Conservation (phyloP, 2,888 invertebrate species). For the Palloptera scutellata region DNA sequence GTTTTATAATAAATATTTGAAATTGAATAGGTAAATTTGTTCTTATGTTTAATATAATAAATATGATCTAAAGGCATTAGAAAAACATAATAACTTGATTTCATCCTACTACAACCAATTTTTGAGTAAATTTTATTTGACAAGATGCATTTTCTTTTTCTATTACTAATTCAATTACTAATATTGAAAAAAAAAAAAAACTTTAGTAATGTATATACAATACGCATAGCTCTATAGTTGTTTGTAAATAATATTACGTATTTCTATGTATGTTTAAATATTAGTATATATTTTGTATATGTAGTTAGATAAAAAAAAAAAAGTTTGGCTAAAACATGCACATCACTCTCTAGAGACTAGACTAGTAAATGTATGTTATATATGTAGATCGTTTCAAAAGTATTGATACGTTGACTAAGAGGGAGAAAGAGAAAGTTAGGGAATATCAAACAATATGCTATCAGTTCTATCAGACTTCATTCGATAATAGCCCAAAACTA, state of each 20-base stretch:
- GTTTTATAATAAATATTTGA: neutral
- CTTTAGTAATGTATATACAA: neutral
- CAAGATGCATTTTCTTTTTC: slow-evolving; percentile 8
- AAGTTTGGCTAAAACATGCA: too few relatives aligned
- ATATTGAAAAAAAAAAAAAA: neutral
- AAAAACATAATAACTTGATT: neutral
- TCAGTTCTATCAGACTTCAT: too few relatives aligned
- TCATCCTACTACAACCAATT: slow-evolving; percentile 59
- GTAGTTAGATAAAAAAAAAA: too few relatives aligned
- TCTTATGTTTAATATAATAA: neutral
- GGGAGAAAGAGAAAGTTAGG: too few relatives aligned
- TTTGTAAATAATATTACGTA: neutral
- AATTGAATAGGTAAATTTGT: neutral
- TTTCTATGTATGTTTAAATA: neutral
- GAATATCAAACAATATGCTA: too few relatives aligned
- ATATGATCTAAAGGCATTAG: too few relatives aligned
- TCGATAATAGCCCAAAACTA: too few relatives aligned
- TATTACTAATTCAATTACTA: neutral
- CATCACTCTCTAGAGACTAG: too few relatives aligned
- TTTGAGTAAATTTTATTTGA: slow-evolving; percentile 46
- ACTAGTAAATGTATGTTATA: too few relatives aligned
- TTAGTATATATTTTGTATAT: too few relatives aligned
- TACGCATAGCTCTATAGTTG: neutral
- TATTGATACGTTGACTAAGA: too few relatives aligned
- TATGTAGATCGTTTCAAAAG: too few relatives aligned